Evolutionary conservation across 2,888 invertebrate genomes (phyloP), one percentile per base, ranked within the genome.

Genomic region (Drosophila buzzatii): DNA sequence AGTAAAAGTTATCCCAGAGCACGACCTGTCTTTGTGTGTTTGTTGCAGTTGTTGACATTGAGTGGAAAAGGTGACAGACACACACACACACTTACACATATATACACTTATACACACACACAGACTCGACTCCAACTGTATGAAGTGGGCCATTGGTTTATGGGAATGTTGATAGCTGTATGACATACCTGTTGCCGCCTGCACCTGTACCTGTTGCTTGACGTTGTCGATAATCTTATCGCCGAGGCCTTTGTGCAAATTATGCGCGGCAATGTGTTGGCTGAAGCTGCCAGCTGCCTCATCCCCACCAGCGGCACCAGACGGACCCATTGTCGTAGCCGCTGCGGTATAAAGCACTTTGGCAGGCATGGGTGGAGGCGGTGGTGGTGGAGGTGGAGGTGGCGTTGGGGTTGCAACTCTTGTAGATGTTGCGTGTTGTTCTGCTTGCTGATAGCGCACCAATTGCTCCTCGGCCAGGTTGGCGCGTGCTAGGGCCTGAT

Each of bases 381-480:
- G 90, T 5, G 92, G 74, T 6, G 75, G 65, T 9, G 74, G 90
- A 1, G 93, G 91, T 0, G 92, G 35, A 33, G 69, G 84, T n/a
- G n/a, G n/a, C n/a, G n/a, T n/a, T n/a, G n/a, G n/a, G n/a, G 91
- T 82, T 8, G 91, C 89, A 14, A 90, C 56, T 47, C 70, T 60
- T 45, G 56, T 58, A 68, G 69, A 61, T 16, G 69, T 27, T 37
- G 75, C 65, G 51, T 63, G 57, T n/a, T 68, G 60, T 57, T 79
- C 74, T 58, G 74, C 55, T 73, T 75, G 86, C 70, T 90, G 90
- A 70, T 84, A 91, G 39, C 74, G 91, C 68, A 93, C 90, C 67
- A 93, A 91, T 61, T 93, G 92, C 69, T 91, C 92, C 89, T 95
- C 95, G 56, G 95, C 94, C 52, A 92, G 91, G 76, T 94, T 94